Evolutionary conservation across 64 coral and sea anemone species (phyloP).

Genomic region (Dendronephthya gigantea): DNA sequence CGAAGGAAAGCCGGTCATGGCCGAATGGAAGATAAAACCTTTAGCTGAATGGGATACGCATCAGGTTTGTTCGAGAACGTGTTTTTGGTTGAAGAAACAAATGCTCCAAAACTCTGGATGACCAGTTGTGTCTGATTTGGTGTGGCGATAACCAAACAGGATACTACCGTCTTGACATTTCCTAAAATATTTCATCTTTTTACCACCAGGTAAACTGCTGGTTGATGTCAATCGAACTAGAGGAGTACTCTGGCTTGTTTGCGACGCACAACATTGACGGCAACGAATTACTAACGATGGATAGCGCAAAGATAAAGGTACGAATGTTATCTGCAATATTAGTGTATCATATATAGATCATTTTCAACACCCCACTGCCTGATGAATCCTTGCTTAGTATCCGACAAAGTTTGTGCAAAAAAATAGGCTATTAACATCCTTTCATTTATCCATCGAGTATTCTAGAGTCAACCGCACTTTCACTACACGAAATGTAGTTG

Average conservation of each 20-base stretch:
- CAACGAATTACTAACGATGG: constrained; percentile 44
- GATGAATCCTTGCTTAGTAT: neutral
- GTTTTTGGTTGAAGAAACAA: neutral
- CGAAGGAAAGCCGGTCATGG: neutral
- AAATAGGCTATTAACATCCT: too few relatives aligned
- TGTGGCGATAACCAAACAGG: too few relatives aligned
- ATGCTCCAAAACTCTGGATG: neutral
- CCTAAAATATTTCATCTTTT: neutral
- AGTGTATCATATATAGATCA: neutral
- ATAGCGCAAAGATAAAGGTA: constrained; percentile 62
- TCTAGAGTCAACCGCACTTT: too few relatives aligned
- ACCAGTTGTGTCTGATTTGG: neutral
- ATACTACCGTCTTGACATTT: neutral
- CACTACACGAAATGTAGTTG: too few relatives aligned
- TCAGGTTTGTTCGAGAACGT: constrained; percentile 17
- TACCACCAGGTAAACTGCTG: constrained; percentile 42
- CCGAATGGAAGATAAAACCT: neutral
- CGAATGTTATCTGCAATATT: neutral
- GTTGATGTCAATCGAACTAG: constrained; percentile 47
- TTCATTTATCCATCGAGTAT: too few relatives aligned
- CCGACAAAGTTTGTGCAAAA: too few relatives aligned
- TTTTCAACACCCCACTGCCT: too few relatives aligned
- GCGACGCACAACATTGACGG: constrained; percentile 53
- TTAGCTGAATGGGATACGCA: constrained; percentile 46
- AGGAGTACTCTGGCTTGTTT: constrained; percentile 44